These are phyloP conservation scores for Axea sp. DNA, from an alignment of 2,888 invertebrate genomes.

Conservation along the genomic window DNA sequence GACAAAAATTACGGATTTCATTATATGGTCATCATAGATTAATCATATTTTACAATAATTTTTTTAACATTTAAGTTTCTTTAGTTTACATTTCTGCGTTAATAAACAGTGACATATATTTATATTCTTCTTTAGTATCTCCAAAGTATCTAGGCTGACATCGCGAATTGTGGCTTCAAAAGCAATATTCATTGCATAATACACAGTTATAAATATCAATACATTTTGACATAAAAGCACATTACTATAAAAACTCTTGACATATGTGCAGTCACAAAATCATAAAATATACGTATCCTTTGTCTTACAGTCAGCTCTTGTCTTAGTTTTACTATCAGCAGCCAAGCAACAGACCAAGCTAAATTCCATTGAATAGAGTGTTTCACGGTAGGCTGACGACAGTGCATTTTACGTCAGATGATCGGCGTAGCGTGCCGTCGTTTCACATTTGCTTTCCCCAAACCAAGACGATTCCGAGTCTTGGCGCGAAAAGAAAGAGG, in stretches of 20 bases:
- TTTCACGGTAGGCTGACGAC: conserved; percentile 72
- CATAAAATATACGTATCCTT: conserved; percentile 24
- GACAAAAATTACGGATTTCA: no score
- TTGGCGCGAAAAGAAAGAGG: conserved; percentile 47
- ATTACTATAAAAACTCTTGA: conserved; percentile 31
- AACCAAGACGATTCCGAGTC: conserved; percentile 13
- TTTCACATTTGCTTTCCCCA: conserved; percentile 60
- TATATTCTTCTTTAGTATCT: conserved; percentile 6
- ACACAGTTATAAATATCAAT: conserved; percentile 26
- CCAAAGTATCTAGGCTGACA: conserved; percentile 1
- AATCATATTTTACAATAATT: no score
- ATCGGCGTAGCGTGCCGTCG: conserved; percentile 54
- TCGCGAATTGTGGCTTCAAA: conserved; percentile 1
- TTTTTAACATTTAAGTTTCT: no score
- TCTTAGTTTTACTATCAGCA: conserved; percentile 29
- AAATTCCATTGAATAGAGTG: conserved; percentile 69
- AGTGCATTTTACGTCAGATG: conserved; percentile 70
- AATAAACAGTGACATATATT: no score
- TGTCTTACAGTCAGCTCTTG: conserved; percentile 6
- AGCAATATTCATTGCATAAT: conserved; percentile 5
- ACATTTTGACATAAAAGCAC: conserved; percentile 24
- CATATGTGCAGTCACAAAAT: conserved; percentile 41
- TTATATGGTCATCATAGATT: no score
- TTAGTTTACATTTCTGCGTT: no score
- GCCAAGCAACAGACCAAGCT: conserved; percentile 47